Percentiles rank a stretch among this genome's conserved stretches.
phyloP scores from a whole-genome alignment of 2,888 invertebrate genomes.

The Eretmocerus hayati region DNA sequence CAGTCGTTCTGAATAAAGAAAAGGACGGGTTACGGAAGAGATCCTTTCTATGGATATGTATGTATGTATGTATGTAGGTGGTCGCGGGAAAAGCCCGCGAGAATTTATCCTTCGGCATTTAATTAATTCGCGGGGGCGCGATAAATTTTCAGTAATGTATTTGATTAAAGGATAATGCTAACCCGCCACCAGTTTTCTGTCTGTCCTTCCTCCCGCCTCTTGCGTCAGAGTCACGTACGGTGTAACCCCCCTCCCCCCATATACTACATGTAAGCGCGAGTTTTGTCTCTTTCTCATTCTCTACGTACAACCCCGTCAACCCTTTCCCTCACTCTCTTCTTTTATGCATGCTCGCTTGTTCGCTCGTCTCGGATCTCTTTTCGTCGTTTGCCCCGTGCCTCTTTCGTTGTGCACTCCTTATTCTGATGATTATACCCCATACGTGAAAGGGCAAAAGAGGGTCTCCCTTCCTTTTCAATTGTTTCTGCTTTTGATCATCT shows the following conservation, averaged over 20 bases:
- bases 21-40: not conserved
- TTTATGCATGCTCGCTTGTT: not conserved
- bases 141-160: slow-evolving; percentile 47
- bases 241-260: not conserved
- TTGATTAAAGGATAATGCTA: slow-evolving; percentile 48
- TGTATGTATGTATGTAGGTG: no score
- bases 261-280: slow-evolving; percentile 2
- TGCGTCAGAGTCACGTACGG: slow-evolving; percentile 1
- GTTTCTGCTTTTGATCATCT: slow-evolving; percentile 23
- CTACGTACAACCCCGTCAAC: slow-evolving; percentile 19
- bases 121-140: slow-evolving; percentile 45
- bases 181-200: slow-evolving; percentile 39
- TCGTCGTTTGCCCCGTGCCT: not conserved
- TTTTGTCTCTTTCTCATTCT: slow-evolving; percentile 24
- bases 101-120: slow-evolving; percentile 47
- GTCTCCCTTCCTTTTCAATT: slow-evolving; percentile 14
- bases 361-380: slow-evolving; percentile 4
- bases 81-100: slow-evolving; percentile 31
- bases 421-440: no score
- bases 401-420: not conserved
- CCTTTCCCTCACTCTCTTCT: slow-evolving; percentile 15
- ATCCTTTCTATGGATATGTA: no score
- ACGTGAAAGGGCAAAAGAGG: no score
- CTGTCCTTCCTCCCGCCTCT: slow-evolving; percentile 21
- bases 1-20: slow-evolving; percentile 21